Base-by-base conservation (phyloP, 2,888 invertebrate genomes). In the Cordylochernes scorpioides region DNA sequence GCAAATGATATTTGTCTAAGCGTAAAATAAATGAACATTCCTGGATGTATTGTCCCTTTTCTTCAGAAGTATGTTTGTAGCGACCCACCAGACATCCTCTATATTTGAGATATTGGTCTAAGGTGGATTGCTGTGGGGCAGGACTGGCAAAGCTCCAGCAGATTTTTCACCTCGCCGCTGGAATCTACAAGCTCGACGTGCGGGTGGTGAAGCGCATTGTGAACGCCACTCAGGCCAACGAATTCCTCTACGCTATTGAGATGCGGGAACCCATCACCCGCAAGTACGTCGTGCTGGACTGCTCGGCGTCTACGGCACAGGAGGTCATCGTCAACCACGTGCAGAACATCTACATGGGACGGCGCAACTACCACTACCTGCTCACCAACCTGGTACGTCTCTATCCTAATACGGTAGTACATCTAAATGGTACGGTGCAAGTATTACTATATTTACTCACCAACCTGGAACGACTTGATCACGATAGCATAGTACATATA, bases 351-450 rank as follows among this genome's bases (percentile, higher is more conserved):
- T 66, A 73, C 42, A 58, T 84, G 44, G 82, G 82, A 31, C 67
- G 77, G 45, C 61, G 82, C 46, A 84, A 80, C 40, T 84, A 80
- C 56, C 84, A 84, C 55, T 84, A 82, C 55, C 65, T 84, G 45
- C 64, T 84, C 32, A 78, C 78, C 45, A 82, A 80, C 45, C 58
- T 84, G 63, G 38, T 38, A 24, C 34, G 34, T 29, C 5, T 14
- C 25, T 25, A 25, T 25, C n/a, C n/a, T n/a, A n/a, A n/a, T n/a
- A n/a, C n/a, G n/a, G n/a, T n/a, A n/a, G n/a, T n/a, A n/a, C n/a
- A n/a, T n/a, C n/a, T n/a, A n/a, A n/a, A n/a, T n/a, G n/a, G n/a
- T n/a, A n/a, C n/a, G n/a, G n/a, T n/a, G n/a, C n/a, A n/a, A n/a
- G n/a, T n/a, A n/a, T n/a, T n/a, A n/a, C n/a, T n/a, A n/a, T n/a